Evolutionary conservation across 2,888 invertebrate genomes (phyloP).

Genomic region (Spodoptera exigua): DNA sequence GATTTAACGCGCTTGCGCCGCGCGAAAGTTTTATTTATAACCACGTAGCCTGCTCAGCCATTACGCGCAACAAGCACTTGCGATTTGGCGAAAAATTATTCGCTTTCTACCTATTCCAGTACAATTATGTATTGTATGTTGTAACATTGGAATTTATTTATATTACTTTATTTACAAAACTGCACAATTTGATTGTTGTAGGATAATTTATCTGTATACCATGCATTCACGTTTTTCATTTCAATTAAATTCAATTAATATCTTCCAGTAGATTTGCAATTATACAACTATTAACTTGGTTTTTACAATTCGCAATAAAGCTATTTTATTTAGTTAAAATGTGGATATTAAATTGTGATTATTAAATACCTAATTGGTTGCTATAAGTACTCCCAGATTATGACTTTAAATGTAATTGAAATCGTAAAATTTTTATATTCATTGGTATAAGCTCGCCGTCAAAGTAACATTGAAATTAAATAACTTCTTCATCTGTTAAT

Average conservation of each 20-base stretch:
- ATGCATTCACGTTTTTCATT: slow-evolving; percentile 1
- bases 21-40: slow-evolving; percentile 87
- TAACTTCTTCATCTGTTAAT: slow-evolving; percentile 35
- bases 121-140: too few species aligned
- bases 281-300: slow-evolving; percentile 13
- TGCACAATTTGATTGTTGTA: too few species aligned
- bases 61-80: slow-evolving; percentile 66
- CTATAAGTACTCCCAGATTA: slow-evolving; percentile 52
- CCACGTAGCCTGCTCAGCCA: slow-evolving; percentile 70
- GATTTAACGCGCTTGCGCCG: slow-evolving; percentile 86
- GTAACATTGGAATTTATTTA: too few species aligned
- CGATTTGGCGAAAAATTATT: slow-evolving; percentile 47
- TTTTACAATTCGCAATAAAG: slow-evolving; percentile 43
- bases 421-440: slow-evolving; percentile 70
- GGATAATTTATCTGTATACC: too few species aligned
- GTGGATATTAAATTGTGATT: slow-evolving; percentile 42
- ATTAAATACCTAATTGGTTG: slow-evolving; percentile 45
- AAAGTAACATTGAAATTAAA: slow-evolving; percentile 69
- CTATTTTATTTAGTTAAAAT: slow-evolving; percentile 49
- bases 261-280: neutral
- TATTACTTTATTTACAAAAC: too few species aligned
- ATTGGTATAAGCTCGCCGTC: slow-evolving; percentile 62
- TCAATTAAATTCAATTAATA: neutral
- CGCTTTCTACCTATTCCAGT: slow-evolving; percentile 16
- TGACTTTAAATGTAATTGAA: slow-evolving; percentile 62